Conservation (phyloP, 2,113 vertebrate genomes). For the Tachysurus vachellii region DNA sequence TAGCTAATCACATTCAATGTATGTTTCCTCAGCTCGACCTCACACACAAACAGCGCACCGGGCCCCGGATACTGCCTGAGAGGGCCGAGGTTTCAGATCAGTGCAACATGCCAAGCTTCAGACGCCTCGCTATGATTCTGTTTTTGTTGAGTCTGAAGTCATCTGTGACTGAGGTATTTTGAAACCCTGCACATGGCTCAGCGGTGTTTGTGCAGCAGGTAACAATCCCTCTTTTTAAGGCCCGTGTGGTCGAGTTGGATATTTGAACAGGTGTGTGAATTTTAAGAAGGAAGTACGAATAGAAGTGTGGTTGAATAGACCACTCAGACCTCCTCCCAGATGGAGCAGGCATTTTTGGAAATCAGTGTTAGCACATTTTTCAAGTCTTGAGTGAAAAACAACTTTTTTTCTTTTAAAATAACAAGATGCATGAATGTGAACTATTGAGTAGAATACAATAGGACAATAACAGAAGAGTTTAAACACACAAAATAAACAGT, state of each 20-base stretch:
- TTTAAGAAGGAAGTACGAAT: constrained; percentile 55
- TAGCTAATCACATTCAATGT: neutral
- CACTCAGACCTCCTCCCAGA: neutral
- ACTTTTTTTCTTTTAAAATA: neutral
- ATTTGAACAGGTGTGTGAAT: constrained; percentile 60
- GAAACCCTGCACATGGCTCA: constrained; percentile 40
- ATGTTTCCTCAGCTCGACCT: neutral
- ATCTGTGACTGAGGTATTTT: constrained; percentile 32
- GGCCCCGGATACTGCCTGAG: neutral
- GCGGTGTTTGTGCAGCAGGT: constrained; percentile 8
- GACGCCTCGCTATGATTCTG: constrained; percentile 41
- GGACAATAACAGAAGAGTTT: neutral
- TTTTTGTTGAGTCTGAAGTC: constrained; percentile 56
- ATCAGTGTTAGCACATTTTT: constrained; percentile 35
- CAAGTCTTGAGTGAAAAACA: constrained; percentile 22
- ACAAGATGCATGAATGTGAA: neutral
- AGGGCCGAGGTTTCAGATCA: neutral
- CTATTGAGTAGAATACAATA: too few species aligned
- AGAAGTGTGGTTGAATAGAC: constrained; percentile 39
- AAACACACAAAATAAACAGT: neutral
- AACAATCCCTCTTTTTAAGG: constrained; percentile 54
- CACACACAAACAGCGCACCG: neutral
- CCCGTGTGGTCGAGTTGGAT: constrained; percentile 26
- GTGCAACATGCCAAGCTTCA: constrained; percentile 44
- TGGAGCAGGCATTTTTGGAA: constrained; percentile 10